These are phyloP conservation scores for Papilio protenor DNA, from an alignment of 2,888 invertebrate species.

Conservation along the genomic window DNA sequence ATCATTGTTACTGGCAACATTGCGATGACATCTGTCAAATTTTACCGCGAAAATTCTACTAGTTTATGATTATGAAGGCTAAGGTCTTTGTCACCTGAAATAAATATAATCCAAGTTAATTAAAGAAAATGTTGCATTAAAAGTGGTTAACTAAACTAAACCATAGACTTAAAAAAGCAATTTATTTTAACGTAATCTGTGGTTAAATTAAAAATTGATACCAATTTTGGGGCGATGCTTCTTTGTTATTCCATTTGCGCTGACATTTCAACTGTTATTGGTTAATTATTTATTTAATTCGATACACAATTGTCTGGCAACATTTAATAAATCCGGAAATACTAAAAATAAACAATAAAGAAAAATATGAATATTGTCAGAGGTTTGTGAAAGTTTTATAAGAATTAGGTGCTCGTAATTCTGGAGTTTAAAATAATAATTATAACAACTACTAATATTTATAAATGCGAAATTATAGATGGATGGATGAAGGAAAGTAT, in stretches of 20 bases:
- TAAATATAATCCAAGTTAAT: not conserved
- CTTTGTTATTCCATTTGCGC: constrained; percentile 76
- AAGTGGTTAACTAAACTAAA: not conserved
- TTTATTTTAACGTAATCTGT: constrained; percentile 28
- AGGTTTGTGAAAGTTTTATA: too few species aligned
- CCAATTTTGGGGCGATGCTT: constrained; percentile 55
- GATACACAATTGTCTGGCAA: constrained; percentile 50
- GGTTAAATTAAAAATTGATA: constrained; percentile 25
- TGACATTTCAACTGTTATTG: constrained; percentile 68
- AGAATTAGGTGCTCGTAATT: too few species aligned
- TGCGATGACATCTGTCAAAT: constrained; percentile 38
- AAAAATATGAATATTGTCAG: not conserved
- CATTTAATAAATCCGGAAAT: not conserved
- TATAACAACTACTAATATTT: too few species aligned
- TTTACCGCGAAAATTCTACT: not conserved
- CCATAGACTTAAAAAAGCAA: constrained; percentile 2
- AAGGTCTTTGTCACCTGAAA: not conserved
- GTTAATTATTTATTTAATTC: constrained; percentile 67
- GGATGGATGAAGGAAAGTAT: too few species aligned
- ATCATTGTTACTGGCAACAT: constrained; percentile 37
- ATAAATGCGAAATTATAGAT: too few species aligned
- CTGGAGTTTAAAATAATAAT: too few species aligned
- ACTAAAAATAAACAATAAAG: not conserved
- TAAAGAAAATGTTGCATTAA: not conserved
- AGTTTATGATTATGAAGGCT: constrained; percentile 23